Percentiles rank a stretch among this genome's conserved stretches.
phyloP scores from a whole-genome alignment of 2,797 vertebrate genomes.

The Pipistrellus kuhlii region DNA sequence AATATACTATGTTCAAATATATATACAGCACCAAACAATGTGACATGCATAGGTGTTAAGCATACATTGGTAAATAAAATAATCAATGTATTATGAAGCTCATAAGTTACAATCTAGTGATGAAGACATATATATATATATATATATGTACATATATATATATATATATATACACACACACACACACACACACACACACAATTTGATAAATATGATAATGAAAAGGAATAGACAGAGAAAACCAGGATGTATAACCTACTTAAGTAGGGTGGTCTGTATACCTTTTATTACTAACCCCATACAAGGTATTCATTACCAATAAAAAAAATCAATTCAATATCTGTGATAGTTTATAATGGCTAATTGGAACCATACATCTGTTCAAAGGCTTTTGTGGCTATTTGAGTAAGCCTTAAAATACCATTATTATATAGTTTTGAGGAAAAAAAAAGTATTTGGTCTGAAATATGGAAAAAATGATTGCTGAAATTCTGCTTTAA shows the following conservation, averaged over 20 bases:
- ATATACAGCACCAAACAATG: neutral
- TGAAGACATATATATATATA: neutral
- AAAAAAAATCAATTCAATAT: slow-evolving; percentile 57
- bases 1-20: neutral
- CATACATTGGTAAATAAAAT: neutral
- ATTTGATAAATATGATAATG: neutral
- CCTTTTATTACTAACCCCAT: neutral
- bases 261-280: neutral
- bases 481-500: slow-evolving; percentile 41
- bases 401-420: slow-evolving; percentile 49
- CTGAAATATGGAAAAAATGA: slow-evolving; percentile 38
- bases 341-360: slow-evolving; percentile 63
- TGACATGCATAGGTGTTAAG: neutral
- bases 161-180: neutral
- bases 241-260: neutral
- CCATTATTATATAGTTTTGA: slow-evolving; percentile 50
- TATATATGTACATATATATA: too few relatives aligned
- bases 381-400: slow-evolving; percentile 46
- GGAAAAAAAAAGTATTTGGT: slow-evolving; percentile 62
- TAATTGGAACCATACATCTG: slow-evolving; percentile 45
- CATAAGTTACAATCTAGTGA: neutral
- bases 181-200: slow-evolving; percentile 50
- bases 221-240: neutral
- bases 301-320: slow-evolving; percentile 35
- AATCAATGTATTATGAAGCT: neutral